A percentile compares a stretch with the other conserved stretches of the same genome.
phyloP scores from a whole-genome alignment of 2,888 invertebrate genomes.

The Drosophila buzzatii region DNA sequence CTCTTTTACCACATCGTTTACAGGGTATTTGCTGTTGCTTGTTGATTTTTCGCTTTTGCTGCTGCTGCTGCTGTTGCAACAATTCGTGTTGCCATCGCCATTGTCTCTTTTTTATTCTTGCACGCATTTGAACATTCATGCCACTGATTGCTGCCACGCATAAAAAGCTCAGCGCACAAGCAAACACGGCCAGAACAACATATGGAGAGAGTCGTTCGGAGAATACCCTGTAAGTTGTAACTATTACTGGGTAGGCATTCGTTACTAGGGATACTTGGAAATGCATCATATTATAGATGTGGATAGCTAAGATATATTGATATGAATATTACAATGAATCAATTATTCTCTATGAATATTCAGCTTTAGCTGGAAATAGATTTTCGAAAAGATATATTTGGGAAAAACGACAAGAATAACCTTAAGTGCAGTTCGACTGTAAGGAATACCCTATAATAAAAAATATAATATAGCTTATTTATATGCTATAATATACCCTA shows the following conservation, averaged over 20 bases:
- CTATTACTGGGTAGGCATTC: not conserved
- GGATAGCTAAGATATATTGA: no score
- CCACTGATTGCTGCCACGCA: conserved; percentile 69
- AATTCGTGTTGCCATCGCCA: conserved; percentile 22
- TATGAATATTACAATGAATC: no score
- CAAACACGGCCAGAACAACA: not conserved
- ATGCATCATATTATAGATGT: no score
- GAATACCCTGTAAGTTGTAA: conserved; percentile 16
- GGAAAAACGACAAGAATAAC: no score
- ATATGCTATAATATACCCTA: no score
- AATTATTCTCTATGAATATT: no score
- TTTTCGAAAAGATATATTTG: no score
- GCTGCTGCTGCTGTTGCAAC: conserved; percentile 22
- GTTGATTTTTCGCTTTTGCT: conserved; percentile 62
- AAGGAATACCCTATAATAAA: no score
- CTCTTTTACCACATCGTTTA: not conserved
- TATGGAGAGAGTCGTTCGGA: not conserved
- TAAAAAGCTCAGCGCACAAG: conserved; percentile 49
- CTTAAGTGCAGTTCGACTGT: no score
- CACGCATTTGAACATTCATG: conserved; percentile 65
- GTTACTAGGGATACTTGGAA: not conserved
- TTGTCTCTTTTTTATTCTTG: conserved; percentile 33
- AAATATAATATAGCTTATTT: no score
- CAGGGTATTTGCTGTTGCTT: conserved; percentile 43
- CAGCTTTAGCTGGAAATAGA: no score